Evolutionary conservation across 2,797 vertebrate species (phyloP).

Genomic region (Xiphorhynchus erythropygius): DNA sequence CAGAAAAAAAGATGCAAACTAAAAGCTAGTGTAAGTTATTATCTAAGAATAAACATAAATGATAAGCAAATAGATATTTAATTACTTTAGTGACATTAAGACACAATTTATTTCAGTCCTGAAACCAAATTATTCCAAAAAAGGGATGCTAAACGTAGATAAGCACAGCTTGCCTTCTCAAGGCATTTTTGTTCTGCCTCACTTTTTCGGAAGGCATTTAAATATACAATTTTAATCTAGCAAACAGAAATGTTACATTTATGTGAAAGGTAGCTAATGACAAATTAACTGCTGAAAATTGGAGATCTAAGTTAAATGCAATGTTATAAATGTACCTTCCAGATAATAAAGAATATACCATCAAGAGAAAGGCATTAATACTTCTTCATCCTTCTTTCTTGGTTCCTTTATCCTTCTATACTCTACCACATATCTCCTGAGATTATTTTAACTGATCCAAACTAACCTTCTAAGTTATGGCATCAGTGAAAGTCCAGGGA

Average conservation of each 20-base stretch:
- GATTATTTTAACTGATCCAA: not conserved
- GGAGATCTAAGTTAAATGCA: not conserved
- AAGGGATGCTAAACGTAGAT: not conserved
- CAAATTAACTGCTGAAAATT: not conserved
- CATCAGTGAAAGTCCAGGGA: not conserved
- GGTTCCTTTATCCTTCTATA: not conserved
- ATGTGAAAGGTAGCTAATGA: not conserved
- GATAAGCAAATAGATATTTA: not conserved
- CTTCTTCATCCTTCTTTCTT: not conserved
- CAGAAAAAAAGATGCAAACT: not conserved
- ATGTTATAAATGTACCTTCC: not conserved
- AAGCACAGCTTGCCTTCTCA: not conserved
- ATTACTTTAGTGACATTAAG: not conserved
- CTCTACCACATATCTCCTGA: accelerated
- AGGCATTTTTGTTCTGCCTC: not conserved
- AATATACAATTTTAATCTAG: not conserved
- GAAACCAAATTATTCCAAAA: not conserved
- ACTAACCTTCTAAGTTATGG: not conserved
- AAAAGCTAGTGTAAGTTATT: not conserved
- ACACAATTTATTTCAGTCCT: not conserved
- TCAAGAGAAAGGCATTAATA: not conserved
- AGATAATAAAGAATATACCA: not conserved
- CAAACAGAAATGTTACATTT: not conserved
- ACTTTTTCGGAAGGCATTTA: not conserved
- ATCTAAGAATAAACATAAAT: not conserved